phyloP scores from a whole-genome alignment of 2,888 invertebrate genomes.

The Anagyrus pseudococci region DNA sequence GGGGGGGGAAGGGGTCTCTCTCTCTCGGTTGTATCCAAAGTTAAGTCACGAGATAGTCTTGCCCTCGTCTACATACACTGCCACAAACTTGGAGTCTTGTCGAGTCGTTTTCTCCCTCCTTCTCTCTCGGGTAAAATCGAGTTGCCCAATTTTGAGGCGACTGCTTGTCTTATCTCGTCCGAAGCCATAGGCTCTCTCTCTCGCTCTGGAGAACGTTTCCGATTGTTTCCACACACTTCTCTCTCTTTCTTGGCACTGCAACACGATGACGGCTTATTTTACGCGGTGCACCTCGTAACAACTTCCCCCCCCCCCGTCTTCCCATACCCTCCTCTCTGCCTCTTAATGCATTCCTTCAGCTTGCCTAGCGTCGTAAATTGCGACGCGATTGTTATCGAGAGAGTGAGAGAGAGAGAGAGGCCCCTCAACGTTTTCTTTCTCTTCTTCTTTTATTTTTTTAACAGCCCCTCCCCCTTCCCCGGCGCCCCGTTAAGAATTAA shows the following conservation, averaged over 20 bases:
- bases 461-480: background rate
- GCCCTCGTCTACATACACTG: no score
- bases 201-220: slow-evolving; percentile 24
- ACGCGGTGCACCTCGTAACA: slow-evolving; percentile 7
- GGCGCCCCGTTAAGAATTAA: slow-evolving; percentile 25
- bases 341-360: slow-evolving; percentile 28
- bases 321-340: background rate
- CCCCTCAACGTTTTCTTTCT: background rate
- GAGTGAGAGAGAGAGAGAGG: background rate
- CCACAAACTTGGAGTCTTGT: no score
- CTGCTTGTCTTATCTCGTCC: background rate
- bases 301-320: background rate
- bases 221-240: slow-evolving; percentile 20
- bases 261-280: slow-evolving; percentile 31
- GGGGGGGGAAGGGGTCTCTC: no score
- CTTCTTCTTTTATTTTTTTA: background rate
- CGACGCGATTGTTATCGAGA: slow-evolving; percentile 20
- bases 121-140: slow-evolving; percentile 25
- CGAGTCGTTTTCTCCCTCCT: slow-evolving; percentile 5
- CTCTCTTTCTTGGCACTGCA: no score
- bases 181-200: background rate
- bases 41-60: no score
- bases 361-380: slow-evolving; percentile 34
- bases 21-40: no score
- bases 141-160: slow-evolving; percentile 28